A percentile compares a stretch with the other conserved stretches of the same genome.
Conservation (phyloP, 1,140 invertebrate genomes). For the Rhopalosiphum maidis region DNA sequence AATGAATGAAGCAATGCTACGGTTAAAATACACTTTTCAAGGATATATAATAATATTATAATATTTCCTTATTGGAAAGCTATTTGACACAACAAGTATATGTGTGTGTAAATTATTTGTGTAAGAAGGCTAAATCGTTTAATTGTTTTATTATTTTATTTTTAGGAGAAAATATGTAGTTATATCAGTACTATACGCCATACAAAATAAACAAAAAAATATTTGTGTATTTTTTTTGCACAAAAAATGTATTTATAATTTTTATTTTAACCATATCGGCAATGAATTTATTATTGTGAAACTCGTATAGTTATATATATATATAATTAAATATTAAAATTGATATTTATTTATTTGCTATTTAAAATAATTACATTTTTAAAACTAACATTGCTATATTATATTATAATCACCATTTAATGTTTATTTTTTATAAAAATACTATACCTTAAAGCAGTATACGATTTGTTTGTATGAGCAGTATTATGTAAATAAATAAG, state of each 20-base stretch:
- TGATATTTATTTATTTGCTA: too few species aligned
- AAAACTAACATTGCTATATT: not conserved
- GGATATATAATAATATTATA: not conserved
- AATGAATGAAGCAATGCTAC: not conserved
- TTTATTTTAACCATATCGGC: not conserved
- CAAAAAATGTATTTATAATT: too few species aligned
- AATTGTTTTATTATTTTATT: conserved; percentile 1
- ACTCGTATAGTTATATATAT: not conserved
- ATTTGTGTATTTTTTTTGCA: too few species aligned
- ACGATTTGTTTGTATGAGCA: not conserved
- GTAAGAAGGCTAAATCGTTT: not conserved
- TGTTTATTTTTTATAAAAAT: not conserved
- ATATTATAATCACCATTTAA: not conserved
- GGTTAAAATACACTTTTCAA: not conserved
- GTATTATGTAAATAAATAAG: not conserved
- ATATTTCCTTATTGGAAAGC: not conserved
- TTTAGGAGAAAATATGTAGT: not conserved
- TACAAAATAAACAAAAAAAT: too few species aligned
- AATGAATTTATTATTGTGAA: not conserved
- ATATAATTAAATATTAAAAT: not conserved
- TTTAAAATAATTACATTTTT: too few species aligned
- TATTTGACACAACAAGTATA: not conserved
- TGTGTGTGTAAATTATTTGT: not conserved
- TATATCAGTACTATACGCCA: not conserved
- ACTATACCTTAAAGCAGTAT: too few species aligned